Base-by-base conservation (phyloP, 2,113 vertebrate species). In the Hipposideros armiger region DNA sequence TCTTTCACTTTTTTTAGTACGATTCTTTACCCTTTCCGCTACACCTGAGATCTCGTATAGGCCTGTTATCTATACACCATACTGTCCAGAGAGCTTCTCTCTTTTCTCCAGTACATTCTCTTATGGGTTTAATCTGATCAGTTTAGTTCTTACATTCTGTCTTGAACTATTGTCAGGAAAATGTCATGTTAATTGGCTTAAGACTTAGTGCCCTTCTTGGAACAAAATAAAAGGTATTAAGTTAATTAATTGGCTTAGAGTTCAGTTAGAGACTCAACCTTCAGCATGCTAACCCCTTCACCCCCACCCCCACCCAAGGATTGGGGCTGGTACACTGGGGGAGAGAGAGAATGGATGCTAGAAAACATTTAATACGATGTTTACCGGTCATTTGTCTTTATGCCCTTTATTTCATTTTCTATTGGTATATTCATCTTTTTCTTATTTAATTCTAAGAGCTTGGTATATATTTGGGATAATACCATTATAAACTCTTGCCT, bases 161-260 rank as follows among this genome's bases (percentile, higher is more conserved):
- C 70, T 36, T 78, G 8, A 69, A 52, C 50, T 69, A 0, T 84
- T 92, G 26, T 69, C 42, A 88, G 32, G 24, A 76, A 95, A 84
- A 50, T 95, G 54, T 72, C 32, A 16, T 78, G 16, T 36, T 72
- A 52, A 77, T 88, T 76, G 40, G 11, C 3, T 87, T 67, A 66
- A 66, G n/a, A 62, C 40, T 87, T 91, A 42, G 62, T 10, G 5
- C 11, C 11, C 14, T 72, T 72, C 76, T 87, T 73, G 42, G 4
- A 88, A 83, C 50, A 58, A 64, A 58, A 15, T 95, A 81, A 81
- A 73, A 82, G 45, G 24, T 83, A 78, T 78, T 72, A 87, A 72
- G 10, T 76, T 87, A 64, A 78, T 77, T 87, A 64, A 78, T 60
- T 62, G 72, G 22, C 42, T 40, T 77, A 52, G 70, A 89, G 10